Conservation (phyloP, 1,140 invertebrate genomes). For the Semibalanus balanoides region DNA sequence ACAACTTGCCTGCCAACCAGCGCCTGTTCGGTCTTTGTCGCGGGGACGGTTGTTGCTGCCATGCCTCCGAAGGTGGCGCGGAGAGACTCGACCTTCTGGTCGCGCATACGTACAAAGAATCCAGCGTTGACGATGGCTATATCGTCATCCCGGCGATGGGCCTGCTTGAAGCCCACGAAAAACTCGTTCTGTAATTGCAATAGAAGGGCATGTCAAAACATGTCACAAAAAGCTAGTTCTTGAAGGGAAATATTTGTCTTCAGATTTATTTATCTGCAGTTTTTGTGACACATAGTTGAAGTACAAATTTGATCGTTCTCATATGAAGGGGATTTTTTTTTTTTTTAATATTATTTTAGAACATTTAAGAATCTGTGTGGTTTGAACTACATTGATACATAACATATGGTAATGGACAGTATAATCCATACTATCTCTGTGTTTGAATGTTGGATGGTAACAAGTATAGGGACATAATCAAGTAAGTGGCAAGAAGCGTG, state of each 20-base stretch:
- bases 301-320: too few relatives aligned
- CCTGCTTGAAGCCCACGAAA: slow-evolving; percentile 82
- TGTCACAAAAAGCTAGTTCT: slow-evolving; percentile 12
- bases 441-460: too few relatives aligned
- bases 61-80: slow-evolving; percentile 66
- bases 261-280: too few relatives aligned
- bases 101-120: slow-evolving; percentile 35
- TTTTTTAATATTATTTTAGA: too few relatives aligned
- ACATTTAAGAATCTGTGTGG: too few relatives aligned
- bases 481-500: too few relatives aligned
- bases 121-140: slow-evolving; percentile 88
- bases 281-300: too few relatives aligned
- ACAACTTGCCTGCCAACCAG: background rate
- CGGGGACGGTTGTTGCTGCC: slow-evolving; percentile 70
- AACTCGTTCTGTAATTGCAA: slow-evolving; percentile 39
- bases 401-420: too few relatives aligned
- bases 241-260: slow-evolving; percentile 6
- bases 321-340: too few relatives aligned
- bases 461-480: too few relatives aligned
- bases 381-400: too few relatives aligned
- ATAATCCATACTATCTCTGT: too few relatives aligned
- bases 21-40: slow-evolving; percentile 45
- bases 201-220: slow-evolving; percentile 7
- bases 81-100: background rate
- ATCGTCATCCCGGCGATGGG: slow-evolving; percentile 79